Evolutionary conservation across 2,888 invertebrate genomes (phyloP), one percentile per base, ranked within the genome.

Genomic region (Caenorhabditis macrosperma): DNA sequence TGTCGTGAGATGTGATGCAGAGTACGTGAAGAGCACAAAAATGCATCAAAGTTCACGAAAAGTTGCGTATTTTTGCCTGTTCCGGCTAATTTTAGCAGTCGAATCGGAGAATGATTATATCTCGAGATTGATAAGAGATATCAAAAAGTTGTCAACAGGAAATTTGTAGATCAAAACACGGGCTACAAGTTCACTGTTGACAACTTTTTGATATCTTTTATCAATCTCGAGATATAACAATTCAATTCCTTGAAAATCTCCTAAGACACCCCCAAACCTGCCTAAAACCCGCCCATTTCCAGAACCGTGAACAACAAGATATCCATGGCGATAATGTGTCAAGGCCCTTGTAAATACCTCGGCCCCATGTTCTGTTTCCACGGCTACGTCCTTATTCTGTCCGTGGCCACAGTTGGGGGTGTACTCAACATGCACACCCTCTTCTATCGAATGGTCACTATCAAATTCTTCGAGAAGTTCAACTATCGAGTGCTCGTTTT

Each of bases 311-410:
- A 66, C 22, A 78, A 78, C 54, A 60, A 26, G n/a, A 28, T 59
- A 20, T 71, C 69, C 3, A 5, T 78, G 30, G 77, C 77, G 1
- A 41, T 78, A 0, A 59, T 78, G 69, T 68, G 77, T 44, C 77
- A 71, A 41, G 71, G 77, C 46, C 57, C 64, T 6, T 78, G 77
- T 24, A 69, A 71, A 44, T 50, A 20, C 12, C 17, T 71, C 0
- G 66, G 66, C 15, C 44, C 69, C 3, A 41, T 46, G 24, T 52
- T 41, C 24, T 78, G 77, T 22, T 71, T 78, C 41, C 50, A 78
- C 52, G 64, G 55, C 0, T 78, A 78, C 15, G 52, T 78, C 30
- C 28, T 59, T 1, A 52, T 66, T 6, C 17, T 69, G 78, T 78
- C 66, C 22, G 54, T 57, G 30, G 0, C 48, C n/a, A 12, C 24